phyloP scores from a whole-genome alignment of 92 coral and sea anemone genomes.

The Parazoanthus swiftii region DNA sequence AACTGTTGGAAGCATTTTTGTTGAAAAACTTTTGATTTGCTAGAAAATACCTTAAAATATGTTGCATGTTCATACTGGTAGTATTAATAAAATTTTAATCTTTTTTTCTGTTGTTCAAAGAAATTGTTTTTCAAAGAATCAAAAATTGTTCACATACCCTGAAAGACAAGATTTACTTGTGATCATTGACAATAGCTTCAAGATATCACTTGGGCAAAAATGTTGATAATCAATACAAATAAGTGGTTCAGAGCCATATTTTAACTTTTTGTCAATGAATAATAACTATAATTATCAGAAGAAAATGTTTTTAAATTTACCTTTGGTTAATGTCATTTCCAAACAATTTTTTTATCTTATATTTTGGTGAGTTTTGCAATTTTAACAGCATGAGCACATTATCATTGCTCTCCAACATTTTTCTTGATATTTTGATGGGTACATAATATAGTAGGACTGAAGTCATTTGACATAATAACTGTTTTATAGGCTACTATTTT shows the following conservation, averaged over 20 bases:
- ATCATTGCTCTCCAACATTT: neutral
- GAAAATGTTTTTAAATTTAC: neutral
- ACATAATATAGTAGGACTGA: neutral
- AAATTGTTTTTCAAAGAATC: neutral
- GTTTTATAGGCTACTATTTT: neutral
- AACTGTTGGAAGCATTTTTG: neutral
- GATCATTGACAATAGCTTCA: neutral
- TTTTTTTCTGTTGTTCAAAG: neutral
- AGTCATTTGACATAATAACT: neutral
- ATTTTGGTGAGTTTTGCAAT: neutral
- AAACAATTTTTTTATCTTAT: neutral
- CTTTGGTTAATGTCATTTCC: neutral
- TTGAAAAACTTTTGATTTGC: neutral
- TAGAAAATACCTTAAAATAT: no score
- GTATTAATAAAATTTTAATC: neutral
- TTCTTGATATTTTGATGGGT: neutral
- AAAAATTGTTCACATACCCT: neutral
- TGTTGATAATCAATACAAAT: neutral
- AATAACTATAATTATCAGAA: no score
- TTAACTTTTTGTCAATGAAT: neutral
- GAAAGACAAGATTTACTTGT: neutral
- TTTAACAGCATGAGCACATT: neutral
- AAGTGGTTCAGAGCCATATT: neutral
- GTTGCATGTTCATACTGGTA: neutral
- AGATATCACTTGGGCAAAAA: neutral